Base-by-base conservation (phyloP, 37 sponge, comb jelly and placozoan genomes). In the Ianthella basta region DNA sequence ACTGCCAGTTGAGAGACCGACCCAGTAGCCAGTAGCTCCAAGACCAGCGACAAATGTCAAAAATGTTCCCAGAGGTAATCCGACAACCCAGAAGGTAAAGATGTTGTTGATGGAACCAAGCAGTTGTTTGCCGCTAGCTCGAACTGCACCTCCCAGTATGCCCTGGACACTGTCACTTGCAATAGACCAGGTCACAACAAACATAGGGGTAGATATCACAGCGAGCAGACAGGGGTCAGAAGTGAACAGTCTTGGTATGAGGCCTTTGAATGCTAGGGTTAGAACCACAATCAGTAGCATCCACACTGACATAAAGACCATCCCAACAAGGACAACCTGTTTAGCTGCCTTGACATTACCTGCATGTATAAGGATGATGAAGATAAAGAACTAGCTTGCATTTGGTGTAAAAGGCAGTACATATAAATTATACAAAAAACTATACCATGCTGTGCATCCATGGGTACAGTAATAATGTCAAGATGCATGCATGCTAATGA, bases 21-120 rank as follows among this genome's bases (percentile, higher is more conserved):
- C 59, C 92, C 92, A 92, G 27, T 83, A 56, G 24, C 92, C 92
- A 59, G 63, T 56, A 14, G 79, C 78, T 10, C 89, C 89, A 59
- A 92, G 38, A 5, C 75, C 63, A 21, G 72, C 80, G 20, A 59
- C 27, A 23, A 88, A 56, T 19, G 86, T 89, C 77, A 92, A 82
- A 35, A 41, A 60, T 0, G 77, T 24, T 4, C 86, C 86, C 55
- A 92, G 32, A 59, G 92, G 86, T 12, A 92, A 39, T 69, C 89
- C 92, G 24, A 92, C 23, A 0, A 88, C 1, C 24, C 84, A 91
- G 72, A 60, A 92, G 16, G 41, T 38, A 4, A 78, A 32, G 37
- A 88, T 60, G 61, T 86, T 86, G 15, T 37, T 80, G 73, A 85
- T 19, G 13, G 92, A 86, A 54, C 55, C 87, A 0, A 79, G 5